phyloP scores from a whole-genome alignment of 2,888 invertebrate genomes.

The Thecocarcelia acutangulata region DNA sequence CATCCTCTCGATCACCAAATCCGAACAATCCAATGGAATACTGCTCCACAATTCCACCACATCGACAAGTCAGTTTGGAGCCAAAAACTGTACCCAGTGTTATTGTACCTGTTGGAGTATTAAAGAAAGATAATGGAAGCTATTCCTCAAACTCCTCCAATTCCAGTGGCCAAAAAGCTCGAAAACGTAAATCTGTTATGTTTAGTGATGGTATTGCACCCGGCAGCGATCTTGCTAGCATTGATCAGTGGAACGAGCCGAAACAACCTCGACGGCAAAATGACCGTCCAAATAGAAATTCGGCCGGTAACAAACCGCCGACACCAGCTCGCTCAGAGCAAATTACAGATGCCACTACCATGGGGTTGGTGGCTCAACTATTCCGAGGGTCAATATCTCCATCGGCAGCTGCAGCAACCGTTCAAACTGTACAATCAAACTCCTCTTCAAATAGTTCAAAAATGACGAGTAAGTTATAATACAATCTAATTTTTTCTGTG shows the following conservation, averaged over 20 bases:
- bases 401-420: constrained; percentile 75
- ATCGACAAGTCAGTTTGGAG: constrained; percentile 85
- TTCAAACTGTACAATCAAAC: constrained; percentile 69
- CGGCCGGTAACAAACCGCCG: constrained; percentile 71
- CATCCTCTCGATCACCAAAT: constrained; percentile 84
- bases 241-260: constrained; percentile 84
- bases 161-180: constrained; percentile 78
- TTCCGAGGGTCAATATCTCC: constrained; percentile 79
- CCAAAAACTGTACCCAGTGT: constrained; percentile 86
- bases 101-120: constrained; percentile 92
- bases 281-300: constrained; percentile 65
- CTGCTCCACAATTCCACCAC: constrained; percentile 90
- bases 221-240: constrained; percentile 90
- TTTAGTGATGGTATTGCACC: constrained; percentile 95
- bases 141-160: constrained; percentile 75
- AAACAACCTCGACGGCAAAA: constrained; percentile 79
- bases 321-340: constrained; percentile 73
- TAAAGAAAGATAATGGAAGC: constrained; percentile 83
- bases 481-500: not conserved
- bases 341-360: constrained; percentile 73
- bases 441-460: constrained; percentile 1
- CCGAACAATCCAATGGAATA: constrained; percentile 94
- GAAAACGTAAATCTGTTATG: constrained; percentile 89
- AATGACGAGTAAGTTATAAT: constrained; percentile 29
- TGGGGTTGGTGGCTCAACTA: constrained; percentile 77